These are phyloP conservation scores for Calypte anna DNA, from an alignment of 2,113 vertebrate species.

Conservation along the genomic window DNA sequence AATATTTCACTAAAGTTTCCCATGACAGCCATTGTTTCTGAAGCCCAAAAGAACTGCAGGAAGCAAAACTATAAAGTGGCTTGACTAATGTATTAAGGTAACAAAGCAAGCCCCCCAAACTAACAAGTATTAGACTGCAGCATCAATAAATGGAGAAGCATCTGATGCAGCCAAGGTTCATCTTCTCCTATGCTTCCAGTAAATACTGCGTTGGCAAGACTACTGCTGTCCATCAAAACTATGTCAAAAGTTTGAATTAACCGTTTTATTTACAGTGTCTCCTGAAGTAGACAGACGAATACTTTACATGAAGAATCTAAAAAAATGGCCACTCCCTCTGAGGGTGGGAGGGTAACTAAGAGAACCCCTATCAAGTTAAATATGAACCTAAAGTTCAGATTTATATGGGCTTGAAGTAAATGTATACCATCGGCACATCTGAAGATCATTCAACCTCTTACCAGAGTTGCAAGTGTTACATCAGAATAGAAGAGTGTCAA, in stretches of 20 bases:
- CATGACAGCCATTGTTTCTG: neutral
- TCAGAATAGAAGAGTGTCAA: neutral
- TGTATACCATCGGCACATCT: neutral
- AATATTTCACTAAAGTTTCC: neutral
- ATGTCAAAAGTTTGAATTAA: too few relatives aligned
- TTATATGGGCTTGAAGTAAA: neutral
- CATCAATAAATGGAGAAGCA: neutral
- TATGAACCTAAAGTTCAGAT: neutral
- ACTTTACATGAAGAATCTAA: neutral
- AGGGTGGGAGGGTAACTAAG: neutral
- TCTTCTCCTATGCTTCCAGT: too few relatives aligned
- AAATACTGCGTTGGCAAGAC: neutral
- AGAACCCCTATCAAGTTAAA: neutral
- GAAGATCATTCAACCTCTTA: neutral
- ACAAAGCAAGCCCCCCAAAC: neutral
- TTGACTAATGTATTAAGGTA: neutral
- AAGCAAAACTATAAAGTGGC: neutral
- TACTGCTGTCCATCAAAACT: neutral
- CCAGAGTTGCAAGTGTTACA: neutral
- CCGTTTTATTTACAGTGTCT: fast-evolving
- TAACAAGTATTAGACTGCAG: neutral
- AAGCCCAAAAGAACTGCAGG: neutral
- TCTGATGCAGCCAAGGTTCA: neutral
- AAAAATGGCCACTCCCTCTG: neutral
- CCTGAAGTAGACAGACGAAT: fast-evolving